phyloP scores from a whole-genome alignment of 2,888 invertebrate genomes.

The Drosophila anomelani region DNA sequence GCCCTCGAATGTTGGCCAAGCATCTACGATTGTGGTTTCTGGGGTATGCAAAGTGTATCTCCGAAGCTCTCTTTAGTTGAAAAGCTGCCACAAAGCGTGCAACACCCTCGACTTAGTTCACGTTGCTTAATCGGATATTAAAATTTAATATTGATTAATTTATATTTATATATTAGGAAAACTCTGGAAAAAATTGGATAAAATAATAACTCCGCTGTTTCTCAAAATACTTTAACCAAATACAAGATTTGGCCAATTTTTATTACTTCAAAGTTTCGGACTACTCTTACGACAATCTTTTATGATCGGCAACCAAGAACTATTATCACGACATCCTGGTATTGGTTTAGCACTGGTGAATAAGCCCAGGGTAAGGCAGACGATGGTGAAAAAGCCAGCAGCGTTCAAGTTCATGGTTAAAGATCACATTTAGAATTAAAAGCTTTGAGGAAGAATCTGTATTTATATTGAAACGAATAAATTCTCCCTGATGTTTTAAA shows the following conservation, averaged over 20 bases:
- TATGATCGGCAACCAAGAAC: no score
- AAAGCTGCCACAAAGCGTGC: slow-evolving; percentile 62
- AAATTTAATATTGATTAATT: neutral
- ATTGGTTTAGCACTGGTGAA: neutral
- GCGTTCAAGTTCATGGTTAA: neutral
- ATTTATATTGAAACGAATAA: neutral
- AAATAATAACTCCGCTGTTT: no score
- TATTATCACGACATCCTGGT: no score
- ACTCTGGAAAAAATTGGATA: no score
- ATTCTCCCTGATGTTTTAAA: neutral
- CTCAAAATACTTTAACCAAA: no score
- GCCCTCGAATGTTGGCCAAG: slow-evolving; percentile 18
- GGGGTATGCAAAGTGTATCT: slow-evolving; percentile 65
- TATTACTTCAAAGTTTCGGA: no score
- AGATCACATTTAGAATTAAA: neutral
- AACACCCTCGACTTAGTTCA: slow-evolving; percentile 46
- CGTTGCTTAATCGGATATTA: neutral
- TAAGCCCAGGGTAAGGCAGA: neutral
- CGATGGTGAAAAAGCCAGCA: neutral
- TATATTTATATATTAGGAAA: no score
- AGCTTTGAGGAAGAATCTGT: neutral
- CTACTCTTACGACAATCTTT: no score
- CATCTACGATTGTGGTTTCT: slow-evolving; percentile 14
- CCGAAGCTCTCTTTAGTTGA: slow-evolving; percentile 61
- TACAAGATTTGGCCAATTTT: no score